Conservation (phyloP, 2,113 vertebrate genomes). For the Tilapia sparmanii region DNA sequence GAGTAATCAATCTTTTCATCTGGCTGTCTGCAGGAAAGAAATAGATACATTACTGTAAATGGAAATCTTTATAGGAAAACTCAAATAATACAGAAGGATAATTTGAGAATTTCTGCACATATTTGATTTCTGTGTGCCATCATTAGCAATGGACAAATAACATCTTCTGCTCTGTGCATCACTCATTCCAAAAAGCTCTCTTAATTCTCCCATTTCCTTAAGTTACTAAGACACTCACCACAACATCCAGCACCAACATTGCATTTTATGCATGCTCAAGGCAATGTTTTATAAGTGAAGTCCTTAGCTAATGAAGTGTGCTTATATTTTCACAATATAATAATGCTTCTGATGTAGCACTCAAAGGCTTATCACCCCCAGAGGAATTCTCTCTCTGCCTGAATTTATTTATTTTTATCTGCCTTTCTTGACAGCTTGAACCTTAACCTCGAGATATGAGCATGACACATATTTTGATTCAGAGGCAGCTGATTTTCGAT, state of each 20-base stretch:
- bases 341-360: constrained; percentile 41
- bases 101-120: not conserved
- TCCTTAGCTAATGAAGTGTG: not conserved
- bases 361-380: constrained; percentile 9
- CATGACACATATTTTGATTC: not conserved
- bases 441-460: constrained; percentile 3
- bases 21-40: not conserved
- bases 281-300: not conserved
- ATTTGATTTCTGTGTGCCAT: not conserved
- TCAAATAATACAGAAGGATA: not conserved
- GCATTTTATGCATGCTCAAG: constrained; percentile 18
- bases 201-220: not conserved
- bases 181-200: not conserved
- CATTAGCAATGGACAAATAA: not conserved
- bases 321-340: not conserved
- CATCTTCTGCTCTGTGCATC: not conserved
- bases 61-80: not conserved
- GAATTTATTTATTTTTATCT: not conserved
- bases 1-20: not conserved
- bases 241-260: constrained; percentile 4
- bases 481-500: constrained; percentile 27
- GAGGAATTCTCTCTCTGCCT: not conserved
- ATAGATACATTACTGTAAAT: not conserved
- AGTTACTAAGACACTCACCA: constrained; percentile 29
- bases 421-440: constrained; percentile 19